phyloP scores from a whole-genome alignment of 2,797 vertebrate genomes.

The Pangasius sanitwongsei region DNA sequence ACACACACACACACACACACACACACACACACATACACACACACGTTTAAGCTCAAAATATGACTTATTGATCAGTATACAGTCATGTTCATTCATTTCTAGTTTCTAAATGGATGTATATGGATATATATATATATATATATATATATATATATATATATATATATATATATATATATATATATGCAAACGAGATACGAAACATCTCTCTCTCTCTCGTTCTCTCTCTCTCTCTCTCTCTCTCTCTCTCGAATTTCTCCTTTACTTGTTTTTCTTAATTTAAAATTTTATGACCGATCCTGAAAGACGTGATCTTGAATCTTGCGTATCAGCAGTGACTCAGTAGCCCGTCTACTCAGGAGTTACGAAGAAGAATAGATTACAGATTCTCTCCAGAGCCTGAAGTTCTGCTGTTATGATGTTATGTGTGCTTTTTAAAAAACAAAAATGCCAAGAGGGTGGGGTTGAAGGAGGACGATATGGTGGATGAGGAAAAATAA shows the following conservation, averaged over 20 bases:
- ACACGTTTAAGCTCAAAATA: neutral
- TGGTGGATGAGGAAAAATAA: neutral
- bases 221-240: neutral
- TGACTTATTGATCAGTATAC: neutral
- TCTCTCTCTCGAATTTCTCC: neutral
- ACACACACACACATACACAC: slow-evolving; percentile 11
- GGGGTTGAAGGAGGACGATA: neutral
- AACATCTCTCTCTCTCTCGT: neutral
- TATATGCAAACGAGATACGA: neutral
- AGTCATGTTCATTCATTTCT: neutral
- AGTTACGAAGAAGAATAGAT: neutral
- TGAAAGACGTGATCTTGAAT: neutral
- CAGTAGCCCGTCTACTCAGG: neutral
- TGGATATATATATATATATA: too few species aligned
- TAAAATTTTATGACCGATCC: neutral
- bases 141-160: too few species aligned
- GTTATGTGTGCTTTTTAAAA: neutral
- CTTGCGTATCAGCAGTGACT: neutral
- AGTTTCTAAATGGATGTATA: too few species aligned
- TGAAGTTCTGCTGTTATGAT: neutral
- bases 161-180: too few species aligned
- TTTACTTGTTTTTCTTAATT: neutral
- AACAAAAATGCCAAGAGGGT: neutral
- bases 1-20: slow-evolving; percentile 42
- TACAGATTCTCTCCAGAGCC: neutral